Conservation (phyloP, 1,140 invertebrate species). For the Trichogramma pretiosum region DNA sequence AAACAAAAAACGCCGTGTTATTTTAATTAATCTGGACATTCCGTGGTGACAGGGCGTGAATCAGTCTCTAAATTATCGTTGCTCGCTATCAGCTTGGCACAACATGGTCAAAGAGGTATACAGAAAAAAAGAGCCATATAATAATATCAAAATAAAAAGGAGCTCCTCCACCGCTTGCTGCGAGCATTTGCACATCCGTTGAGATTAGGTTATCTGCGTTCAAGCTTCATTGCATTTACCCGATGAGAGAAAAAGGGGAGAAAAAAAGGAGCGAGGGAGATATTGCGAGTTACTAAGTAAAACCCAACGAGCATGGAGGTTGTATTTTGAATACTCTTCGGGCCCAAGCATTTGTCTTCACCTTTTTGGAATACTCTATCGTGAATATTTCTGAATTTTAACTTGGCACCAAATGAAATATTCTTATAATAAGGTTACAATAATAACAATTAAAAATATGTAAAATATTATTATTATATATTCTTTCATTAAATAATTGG, state of each 20-base stretch:
- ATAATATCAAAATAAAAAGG: too few species aligned
- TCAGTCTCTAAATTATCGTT: slow-evolving; percentile 16
- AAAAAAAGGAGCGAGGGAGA: not conserved
- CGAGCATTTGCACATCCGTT: slow-evolving; percentile 4
- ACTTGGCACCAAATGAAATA: too few species aligned
- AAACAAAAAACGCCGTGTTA: too few species aligned
- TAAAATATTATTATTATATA: too few species aligned
- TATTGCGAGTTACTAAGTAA: slow-evolving; percentile 7
- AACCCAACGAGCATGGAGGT: slow-evolving; percentile 11
- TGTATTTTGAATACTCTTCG: too few species aligned
- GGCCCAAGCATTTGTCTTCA: too few species aligned
- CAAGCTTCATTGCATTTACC: slow-evolving; percentile 1
- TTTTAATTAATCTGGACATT: slow-evolving; percentile 39
- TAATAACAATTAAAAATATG: too few species aligned
- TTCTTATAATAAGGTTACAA: too few species aligned
- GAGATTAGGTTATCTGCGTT: slow-evolving; percentile 15
- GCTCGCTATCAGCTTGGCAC: slow-evolving; percentile 13
- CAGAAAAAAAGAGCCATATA: slow-evolving; percentile 14
- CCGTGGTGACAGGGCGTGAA: slow-evolving; percentile 31
- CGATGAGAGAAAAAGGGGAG: slow-evolving; percentile 3
- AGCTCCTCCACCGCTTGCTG: not conserved
- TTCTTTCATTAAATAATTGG: too few species aligned
- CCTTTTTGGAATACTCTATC: too few species aligned
- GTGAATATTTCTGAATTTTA: too few species aligned
- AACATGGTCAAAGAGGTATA: too few species aligned